Conservation (phyloP, 2,888 invertebrate species). For the Nycteola revayana region DNA sequence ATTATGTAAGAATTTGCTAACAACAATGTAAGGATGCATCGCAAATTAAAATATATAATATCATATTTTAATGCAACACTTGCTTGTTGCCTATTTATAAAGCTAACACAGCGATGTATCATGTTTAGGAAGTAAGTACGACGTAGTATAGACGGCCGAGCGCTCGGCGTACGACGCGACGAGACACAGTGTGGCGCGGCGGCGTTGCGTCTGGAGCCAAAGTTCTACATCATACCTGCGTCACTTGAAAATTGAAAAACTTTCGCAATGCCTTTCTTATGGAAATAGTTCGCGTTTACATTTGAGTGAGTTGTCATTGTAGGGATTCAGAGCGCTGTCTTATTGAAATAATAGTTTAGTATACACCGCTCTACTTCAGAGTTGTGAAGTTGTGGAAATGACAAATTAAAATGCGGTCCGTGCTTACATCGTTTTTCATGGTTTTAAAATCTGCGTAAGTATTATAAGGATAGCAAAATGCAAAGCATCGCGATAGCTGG, state of each 20-base stretch:
- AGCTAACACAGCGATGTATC: no score
- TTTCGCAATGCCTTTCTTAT: conserved; percentile 79
- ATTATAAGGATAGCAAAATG: conserved; percentile 70
- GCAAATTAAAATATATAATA: no score
- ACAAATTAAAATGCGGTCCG: conserved; percentile 22
- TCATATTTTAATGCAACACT: no score
- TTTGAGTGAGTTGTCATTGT: conserved; percentile 79
- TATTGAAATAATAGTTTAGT: conserved; percentile 52
- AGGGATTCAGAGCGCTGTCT: conserved; percentile 65
- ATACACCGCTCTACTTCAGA: conserved; percentile 18
- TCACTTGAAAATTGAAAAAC: conserved; percentile 82
- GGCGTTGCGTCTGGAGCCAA: conserved; percentile 61
- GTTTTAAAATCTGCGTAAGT: conserved; percentile 38
- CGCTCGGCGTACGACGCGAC: conserved; percentile 18
- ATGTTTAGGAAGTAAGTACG: conserved; percentile 12
- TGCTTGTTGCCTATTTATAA: no score
- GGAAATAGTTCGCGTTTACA: conserved; percentile 78
- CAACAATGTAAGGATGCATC: no score
- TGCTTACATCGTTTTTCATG: conserved; percentile 27
- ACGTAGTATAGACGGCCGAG: conserved; percentile 14
- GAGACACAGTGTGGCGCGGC: conserved; percentile 19
- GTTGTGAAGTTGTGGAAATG: conserved; percentile 13
- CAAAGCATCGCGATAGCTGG: conserved; percentile 70
- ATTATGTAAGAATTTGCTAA: no score
- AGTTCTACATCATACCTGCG: conserved; percentile 79